A percentile compares a stretch with the other conserved stretches of the same genome.
phyloP scores from a whole-genome alignment of 2,888 invertebrate genomes.

The Norana najaformis region DNA sequence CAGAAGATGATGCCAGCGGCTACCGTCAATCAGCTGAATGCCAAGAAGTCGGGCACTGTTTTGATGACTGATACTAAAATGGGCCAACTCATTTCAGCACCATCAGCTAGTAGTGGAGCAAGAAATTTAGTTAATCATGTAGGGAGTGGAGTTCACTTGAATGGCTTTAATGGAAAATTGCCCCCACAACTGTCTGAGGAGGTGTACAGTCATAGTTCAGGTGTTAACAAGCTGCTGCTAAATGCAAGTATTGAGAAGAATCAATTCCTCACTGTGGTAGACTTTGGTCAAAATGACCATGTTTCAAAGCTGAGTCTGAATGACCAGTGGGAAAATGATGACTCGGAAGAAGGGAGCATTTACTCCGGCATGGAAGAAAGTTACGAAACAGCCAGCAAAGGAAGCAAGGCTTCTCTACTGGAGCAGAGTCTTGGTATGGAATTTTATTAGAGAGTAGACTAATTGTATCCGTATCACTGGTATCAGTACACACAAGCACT shows the following conservation, averaged over 20 bases:
- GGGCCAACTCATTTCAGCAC: background rate
- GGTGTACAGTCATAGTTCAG: background rate
- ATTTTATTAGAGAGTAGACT: background rate
- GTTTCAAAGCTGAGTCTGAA: background rate
- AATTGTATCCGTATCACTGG: background rate
- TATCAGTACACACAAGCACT: background rate
- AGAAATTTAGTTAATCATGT: background rate
- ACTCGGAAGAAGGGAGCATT: constrained; percentile 17
- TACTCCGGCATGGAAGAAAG: constrained; percentile 9
- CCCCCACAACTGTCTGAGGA: background rate
- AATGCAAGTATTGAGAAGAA: background rate
- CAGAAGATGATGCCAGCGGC: no score
- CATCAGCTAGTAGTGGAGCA: background rate
- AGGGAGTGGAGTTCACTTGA: background rate
- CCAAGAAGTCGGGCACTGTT: no score
- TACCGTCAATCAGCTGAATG: no score
- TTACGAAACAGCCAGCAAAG: background rate
- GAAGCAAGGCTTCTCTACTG: background rate
- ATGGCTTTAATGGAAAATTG: background rate
- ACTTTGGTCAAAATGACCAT: background rate
- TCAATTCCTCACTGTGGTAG: background rate
- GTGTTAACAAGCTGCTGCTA: background rate
- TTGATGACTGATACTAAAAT: background rate
- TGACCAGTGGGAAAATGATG: constrained; percentile 10
- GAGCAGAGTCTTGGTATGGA: constrained; percentile 21